Percentiles rank a stretch among this genome's conserved stretches.
These are phyloP conservation scores for Sesia bembeciformis DNA, from an alignment of 2,888 invertebrate genomes.

Conservation along the genomic window DNA sequence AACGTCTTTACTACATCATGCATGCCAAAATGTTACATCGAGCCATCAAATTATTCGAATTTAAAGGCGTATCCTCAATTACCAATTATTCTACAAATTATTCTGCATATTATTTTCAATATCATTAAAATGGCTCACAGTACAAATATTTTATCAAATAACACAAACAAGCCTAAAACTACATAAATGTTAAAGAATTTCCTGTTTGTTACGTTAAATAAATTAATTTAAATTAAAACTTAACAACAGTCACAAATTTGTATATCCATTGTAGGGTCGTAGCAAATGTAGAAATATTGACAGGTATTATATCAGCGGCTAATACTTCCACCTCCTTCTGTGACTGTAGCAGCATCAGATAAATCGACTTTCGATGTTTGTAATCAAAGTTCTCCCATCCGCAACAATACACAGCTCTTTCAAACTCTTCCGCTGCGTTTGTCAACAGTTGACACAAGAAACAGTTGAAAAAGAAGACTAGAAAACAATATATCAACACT, in stretches of 20 bases:
- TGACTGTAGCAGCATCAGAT: conserved; percentile 38
- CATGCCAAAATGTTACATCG: too few relatives aligned
- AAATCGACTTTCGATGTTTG: conserved; percentile 37
- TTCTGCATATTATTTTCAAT: too few relatives aligned
- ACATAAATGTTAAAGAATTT: too few relatives aligned
- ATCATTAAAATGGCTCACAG: too few relatives aligned
- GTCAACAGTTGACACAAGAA: conserved; percentile 47
- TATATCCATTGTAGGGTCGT: conserved; percentile 45
- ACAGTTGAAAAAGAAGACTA: conserved; percentile 53
- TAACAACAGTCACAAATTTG: conserved; percentile 55
- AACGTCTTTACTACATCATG: too few relatives aligned
- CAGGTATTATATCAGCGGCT: conserved; percentile 54
- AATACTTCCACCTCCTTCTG: conserved; percentile 43
- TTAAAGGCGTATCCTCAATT: too few relatives aligned
- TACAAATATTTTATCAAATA: too few relatives aligned
- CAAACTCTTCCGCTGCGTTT: conserved; percentile 45
- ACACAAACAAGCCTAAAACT: too few relatives aligned
- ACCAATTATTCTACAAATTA: too few relatives aligned
- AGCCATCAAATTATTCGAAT: too few relatives aligned
- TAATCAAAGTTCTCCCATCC: conserved; percentile 55
- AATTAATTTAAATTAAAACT: conserved; percentile 20
- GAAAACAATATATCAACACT: conserved; percentile 39
- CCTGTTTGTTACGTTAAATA: too few relatives aligned
- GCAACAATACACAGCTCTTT: conserved; percentile 45
- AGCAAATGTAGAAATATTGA: conserved; percentile 58